These are phyloP conservation scores for Drosophila ogumai DNA, from an alignment of 1,140 invertebrate genomes.

Conservation along the genomic window DNA sequence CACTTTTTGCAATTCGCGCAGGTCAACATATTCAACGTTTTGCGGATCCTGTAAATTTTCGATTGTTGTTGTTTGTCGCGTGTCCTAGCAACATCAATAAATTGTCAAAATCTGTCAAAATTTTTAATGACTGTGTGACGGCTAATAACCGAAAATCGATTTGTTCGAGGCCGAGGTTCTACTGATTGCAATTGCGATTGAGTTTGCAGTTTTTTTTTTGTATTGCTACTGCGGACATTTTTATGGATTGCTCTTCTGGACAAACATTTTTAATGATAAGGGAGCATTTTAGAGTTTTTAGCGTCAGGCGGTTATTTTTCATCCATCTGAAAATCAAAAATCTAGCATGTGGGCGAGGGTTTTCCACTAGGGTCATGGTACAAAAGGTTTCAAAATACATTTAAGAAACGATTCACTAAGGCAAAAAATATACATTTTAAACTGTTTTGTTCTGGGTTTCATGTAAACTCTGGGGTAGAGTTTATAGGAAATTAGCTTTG, in stretches of 20 bases:
- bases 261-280: slow-evolving; percentile 42
- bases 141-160: slow-evolving; percentile 75
- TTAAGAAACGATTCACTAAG: background rate
- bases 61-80: slow-evolving; percentile 73
- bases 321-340: slow-evolving; percentile 19
- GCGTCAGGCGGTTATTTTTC: slow-evolving; percentile 45
- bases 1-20: slow-evolving; percentile 78
- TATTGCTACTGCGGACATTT: slow-evolving; percentile 58
- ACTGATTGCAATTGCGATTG: slow-evolving; percentile 47
- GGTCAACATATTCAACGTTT: slow-evolving; percentile 51
- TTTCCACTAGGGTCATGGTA: background rate
- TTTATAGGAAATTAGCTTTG: no score
- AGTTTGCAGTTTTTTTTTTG: slow-evolving; percentile 35
- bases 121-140: slow-evolving; percentile 82
- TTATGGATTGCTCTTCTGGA: slow-evolving; percentile 60
- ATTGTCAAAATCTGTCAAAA: slow-evolving; percentile 81
- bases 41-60: slow-evolving; percentile 28
- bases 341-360: slow-evolving; percentile 40
- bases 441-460: background rate
- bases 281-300: slow-evolving; percentile 59
- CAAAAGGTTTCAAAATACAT: background rate
- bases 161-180: slow-evolving; percentile 51
- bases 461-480: background rate
- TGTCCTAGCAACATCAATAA: slow-evolving; percentile 70
- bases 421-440: background rate